Base-by-base conservation (phyloP, 2,888 invertebrate genomes). In the Drosophila hawaiiensis region DNA sequence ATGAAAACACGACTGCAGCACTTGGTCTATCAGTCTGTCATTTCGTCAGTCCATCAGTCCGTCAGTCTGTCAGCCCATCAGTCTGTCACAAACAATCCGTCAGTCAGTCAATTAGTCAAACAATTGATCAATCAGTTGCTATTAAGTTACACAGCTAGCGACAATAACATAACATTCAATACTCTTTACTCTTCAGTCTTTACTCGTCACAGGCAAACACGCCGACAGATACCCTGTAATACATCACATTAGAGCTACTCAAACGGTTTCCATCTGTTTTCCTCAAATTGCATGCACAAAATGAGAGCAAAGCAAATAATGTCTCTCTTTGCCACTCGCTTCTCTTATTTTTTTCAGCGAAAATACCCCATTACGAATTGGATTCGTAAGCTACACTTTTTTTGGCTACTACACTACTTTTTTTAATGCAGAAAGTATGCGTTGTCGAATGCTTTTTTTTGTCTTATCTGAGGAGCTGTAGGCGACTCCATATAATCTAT, bases 41-140 rank as follows among this genome's bases (percentile, higher is more conserved):
- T 54, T 41, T 14, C 6, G 35, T 31, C 37, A 35, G 53, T 33
- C 65, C 9, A 2, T 39, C 31, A 31, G 19, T 19, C 12, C 1
- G 2, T n/a, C n/a, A 10, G 31, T 19, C 4, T 1, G 19, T 14
- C 28, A n/a, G 2, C 12, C 54, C 28, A 5, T 7, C 31, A 31
- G 19, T 19, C 12, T 10, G 35, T 28, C 53, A 58, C 28, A 25
- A 3, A 10, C 43, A 29, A n/a, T 9, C 31, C 28, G 22, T 22
- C 25, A n/a, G 29, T 39, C 14, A 14, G 43, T 52, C 53, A 39
- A 29, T 43, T 54, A 69, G 54, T 14, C 49, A 50, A 49, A n/a
- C 47, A 71, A 54, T 67, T 73, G 37, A 43, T 62, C 67, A 55
- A 22, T 54, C 60, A 60, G 55, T 72, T 52, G n/a, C 22, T 62